A percentile compares a stretch with the other conserved stretches of the same genome.
phyloP scores from a whole-genome alignment of 2,113 vertebrate genomes.

The Cisticola juncidis region DNA sequence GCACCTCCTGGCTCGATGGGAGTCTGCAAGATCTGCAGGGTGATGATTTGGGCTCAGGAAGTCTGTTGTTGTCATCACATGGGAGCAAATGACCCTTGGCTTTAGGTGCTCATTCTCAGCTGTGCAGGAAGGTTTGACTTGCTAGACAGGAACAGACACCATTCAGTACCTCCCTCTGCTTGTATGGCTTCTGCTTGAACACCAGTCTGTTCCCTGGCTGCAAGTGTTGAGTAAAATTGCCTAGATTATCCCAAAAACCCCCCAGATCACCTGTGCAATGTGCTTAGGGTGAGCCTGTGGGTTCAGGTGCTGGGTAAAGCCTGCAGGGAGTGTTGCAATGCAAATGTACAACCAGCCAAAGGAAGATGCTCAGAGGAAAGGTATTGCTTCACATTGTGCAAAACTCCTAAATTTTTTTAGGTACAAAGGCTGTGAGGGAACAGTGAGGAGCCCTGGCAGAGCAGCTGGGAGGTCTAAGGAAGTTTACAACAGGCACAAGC shows the following conservation, averaged over 20 bases:
- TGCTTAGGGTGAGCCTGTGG: not conserved
- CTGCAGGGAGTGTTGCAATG: not conserved
- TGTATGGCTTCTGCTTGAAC: not conserved
- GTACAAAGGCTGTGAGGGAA: not conserved
- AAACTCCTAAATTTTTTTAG: not conserved
- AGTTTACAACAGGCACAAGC: not conserved
- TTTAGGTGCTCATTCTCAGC: not conserved
- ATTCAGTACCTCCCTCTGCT: not conserved
- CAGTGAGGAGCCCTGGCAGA: not conserved
- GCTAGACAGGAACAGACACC: not conserved
- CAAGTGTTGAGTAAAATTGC: not conserved
- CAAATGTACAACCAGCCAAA: not conserved
- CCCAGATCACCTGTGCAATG: not conserved
- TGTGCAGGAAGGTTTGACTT: not conserved
- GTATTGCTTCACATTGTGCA: not conserved
- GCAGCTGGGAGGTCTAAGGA: not conserved
- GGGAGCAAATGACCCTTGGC: not conserved
- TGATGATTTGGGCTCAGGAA: not conserved
- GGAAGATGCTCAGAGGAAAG: not conserved
- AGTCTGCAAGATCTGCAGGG: not conserved
- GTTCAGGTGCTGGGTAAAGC: not conserved
- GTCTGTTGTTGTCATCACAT: not conserved
- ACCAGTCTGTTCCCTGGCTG: not conserved
- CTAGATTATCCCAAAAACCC: not conserved
- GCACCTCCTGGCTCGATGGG: not conserved